These are phyloP conservation scores for Dasypus novemcinctus DNA, from an alignment of 2,113 vertebrate species.

Conservation along the genomic window DNA sequence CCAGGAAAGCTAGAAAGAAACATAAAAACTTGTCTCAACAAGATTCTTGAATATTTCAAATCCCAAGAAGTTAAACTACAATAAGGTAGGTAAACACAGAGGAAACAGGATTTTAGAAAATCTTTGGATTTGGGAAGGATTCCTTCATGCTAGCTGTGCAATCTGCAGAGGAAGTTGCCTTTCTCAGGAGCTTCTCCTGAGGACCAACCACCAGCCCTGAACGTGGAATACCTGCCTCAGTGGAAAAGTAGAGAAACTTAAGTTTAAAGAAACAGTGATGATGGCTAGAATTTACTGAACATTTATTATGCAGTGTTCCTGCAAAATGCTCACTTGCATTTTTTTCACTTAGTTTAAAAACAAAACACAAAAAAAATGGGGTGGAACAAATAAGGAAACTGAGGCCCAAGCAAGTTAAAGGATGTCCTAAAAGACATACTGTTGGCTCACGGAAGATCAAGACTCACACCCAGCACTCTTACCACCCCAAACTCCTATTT, in stretches of 20 bases:
- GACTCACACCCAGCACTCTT: background rate
- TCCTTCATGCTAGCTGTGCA: background rate
- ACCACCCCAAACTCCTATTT: background rate
- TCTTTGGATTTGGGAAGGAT: background rate
- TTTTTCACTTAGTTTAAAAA: background rate
- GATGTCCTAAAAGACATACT: background rate
- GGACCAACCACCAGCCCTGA: background rate
- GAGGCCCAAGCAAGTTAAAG: background rate
- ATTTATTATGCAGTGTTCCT: background rate
- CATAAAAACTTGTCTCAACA: background rate
- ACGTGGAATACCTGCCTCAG: background rate
- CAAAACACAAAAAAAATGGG: background rate
- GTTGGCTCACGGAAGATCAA: background rate
- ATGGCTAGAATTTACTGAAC: background rate
- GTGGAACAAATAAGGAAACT: background rate
- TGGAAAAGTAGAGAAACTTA: background rate
- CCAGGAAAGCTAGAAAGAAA: background rate
- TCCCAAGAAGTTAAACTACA: constrained; percentile 3
- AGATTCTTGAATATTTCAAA: constrained; percentile 9
- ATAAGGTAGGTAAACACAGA: background rate
- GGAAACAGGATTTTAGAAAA: constrained; percentile 22
- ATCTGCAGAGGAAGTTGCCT: background rate
- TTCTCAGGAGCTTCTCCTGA: background rate
- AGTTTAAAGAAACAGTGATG: background rate
- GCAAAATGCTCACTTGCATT: background rate